Percentiles rank a stretch among this genome's conserved stretches.
phyloP scores from a whole-genome alignment of 2,888 invertebrate genomes.

The Rhamnusium bicolor region DNA sequence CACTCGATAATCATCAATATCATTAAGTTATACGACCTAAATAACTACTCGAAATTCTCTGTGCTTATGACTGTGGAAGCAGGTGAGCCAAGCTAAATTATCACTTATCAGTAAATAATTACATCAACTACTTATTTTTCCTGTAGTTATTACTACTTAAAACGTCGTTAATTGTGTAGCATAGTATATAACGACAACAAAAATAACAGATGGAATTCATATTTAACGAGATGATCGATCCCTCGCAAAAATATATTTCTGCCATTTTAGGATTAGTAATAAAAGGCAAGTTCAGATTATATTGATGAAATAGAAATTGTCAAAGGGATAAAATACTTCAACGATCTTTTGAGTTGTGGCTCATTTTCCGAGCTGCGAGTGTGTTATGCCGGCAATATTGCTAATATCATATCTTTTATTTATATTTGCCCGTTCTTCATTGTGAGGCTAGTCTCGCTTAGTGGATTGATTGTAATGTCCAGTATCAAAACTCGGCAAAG shows the following conservation, averaged over 20 bases:
- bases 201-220: not conserved
- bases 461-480: slow-evolving; percentile 56
- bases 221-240: slow-evolving; percentile 5
- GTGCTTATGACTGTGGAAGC: too few relatives aligned
- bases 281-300: slow-evolving; percentile 5
- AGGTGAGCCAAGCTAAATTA: too few relatives aligned
- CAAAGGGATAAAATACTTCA: slow-evolving; percentile 29
- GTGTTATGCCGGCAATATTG: slow-evolving; percentile 44
- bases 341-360: slow-evolving; percentile 36
- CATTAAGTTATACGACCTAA: too few relatives aligned
- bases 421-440: slow-evolving; percentile 47
- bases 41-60: too few relatives aligned
- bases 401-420: slow-evolving; percentile 51
- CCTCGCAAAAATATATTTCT: slow-evolving; percentile 7
- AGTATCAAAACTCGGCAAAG: slow-evolving; percentile 49
- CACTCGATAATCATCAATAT: too few relatives aligned
- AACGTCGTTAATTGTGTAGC: too few relatives aligned
- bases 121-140: too few relatives aligned
- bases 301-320: slow-evolving; percentile 32
- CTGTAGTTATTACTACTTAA: too few relatives aligned
- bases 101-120: too few relatives aligned
- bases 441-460: slow-evolving; percentile 49
- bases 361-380: slow-evolving; percentile 39
- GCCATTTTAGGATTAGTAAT: slow-evolving; percentile 10
- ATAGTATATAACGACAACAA: too few relatives aligned